Conservation (phyloP, 2,797 vertebrate species). For the Orientallactaga sibirica region DNA sequence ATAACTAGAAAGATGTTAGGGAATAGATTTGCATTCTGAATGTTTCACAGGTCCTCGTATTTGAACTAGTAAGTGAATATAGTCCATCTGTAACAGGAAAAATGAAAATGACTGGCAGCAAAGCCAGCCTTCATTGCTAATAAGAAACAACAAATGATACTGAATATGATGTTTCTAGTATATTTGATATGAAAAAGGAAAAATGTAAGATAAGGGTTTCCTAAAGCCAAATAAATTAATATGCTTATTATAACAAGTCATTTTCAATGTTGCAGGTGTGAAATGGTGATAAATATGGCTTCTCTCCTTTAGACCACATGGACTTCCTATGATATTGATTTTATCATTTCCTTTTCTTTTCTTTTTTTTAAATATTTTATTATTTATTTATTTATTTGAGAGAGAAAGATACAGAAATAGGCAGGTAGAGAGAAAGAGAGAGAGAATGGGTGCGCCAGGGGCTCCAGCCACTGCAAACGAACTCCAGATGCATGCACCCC, state of each 20-base stretch:
- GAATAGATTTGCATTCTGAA: background rate
- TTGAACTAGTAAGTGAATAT: conserved; percentile 24
- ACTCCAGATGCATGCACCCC: too few relatives aligned
- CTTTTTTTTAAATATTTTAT: too few relatives aligned
- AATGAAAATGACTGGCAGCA: background rate
- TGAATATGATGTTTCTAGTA: background rate
- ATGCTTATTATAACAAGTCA: background rate
- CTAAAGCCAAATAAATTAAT: background rate
- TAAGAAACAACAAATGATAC: background rate
- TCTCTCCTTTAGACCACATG: background rate
- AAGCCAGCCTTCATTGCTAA: conserved; percentile 8
- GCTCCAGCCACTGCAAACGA: too few relatives aligned
- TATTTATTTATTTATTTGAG: too few relatives aligned
- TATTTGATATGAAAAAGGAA: background rate
- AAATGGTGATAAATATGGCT: background rate
- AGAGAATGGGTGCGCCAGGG: too few relatives aligned
- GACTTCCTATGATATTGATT: background rate
- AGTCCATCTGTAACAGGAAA: background rate
- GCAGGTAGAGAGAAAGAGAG: too few relatives aligned
- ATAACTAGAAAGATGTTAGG: conserved; percentile 13
- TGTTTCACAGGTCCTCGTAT: background rate
- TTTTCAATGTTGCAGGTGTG: background rate
- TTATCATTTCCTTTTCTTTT: background rate
- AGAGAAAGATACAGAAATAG: too few relatives aligned
- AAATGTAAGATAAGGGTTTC: conserved; percentile 1